phyloP scores from a whole-genome alignment of 2,797 vertebrate genomes.

The Arctocebus calabarensis region DNA sequence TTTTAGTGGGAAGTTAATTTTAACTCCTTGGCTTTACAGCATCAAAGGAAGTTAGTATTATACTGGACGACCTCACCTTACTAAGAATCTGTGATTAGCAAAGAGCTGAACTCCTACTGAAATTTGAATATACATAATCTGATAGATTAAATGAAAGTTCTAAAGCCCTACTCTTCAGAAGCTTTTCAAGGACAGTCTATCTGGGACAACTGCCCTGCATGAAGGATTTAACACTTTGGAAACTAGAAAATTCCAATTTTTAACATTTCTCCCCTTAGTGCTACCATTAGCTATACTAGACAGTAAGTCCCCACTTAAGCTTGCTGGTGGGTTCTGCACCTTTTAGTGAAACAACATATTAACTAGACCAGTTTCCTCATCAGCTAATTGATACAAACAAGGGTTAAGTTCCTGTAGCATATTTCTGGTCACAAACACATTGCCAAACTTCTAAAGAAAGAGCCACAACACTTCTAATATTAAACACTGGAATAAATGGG shows the following conservation, averaged over 20 bases:
- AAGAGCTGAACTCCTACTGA: neutral
- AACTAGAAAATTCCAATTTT: neutral
- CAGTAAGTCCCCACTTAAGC: neutral
- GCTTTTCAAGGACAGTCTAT: neutral
- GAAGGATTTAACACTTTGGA: neutral
- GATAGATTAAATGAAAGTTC: neutral
- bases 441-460: neutral
- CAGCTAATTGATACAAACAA: neutral
- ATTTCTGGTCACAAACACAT: neutral
- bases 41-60: neutral
- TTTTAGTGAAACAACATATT: neutral
- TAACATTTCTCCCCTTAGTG: neutral
- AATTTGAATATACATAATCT: slow-evolving; percentile 5
- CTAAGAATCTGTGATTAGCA: neutral
- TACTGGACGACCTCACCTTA: neutral
- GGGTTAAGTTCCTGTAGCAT: neutral
- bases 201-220: neutral
- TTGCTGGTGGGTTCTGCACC: neutral
- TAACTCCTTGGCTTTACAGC: neutral
- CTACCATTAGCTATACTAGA: neutral
- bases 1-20: neutral
- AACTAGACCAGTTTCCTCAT: neutral
- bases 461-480: neutral
- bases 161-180: neutral
- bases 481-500: neutral